Evolutionary conservation across 2,113 vertebrate species (phyloP).

Genomic region (Mellivora capensis): DNA sequence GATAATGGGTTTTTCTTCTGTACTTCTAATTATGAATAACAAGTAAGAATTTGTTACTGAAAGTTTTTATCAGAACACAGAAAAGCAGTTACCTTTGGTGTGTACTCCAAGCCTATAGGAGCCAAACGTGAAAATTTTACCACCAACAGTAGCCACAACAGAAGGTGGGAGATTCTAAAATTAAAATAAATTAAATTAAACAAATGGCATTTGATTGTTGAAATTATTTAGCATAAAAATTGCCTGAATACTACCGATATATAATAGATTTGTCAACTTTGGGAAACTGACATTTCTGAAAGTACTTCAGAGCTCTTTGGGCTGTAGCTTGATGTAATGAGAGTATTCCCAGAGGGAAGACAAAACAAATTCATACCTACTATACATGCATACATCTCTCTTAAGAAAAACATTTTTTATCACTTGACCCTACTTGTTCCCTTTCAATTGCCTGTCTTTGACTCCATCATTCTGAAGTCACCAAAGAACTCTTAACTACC

Average conservation of each 20-base stretch:
- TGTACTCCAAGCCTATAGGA: conserved; percentile 98
- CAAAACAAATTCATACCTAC: neutral
- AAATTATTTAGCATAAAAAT: conserved; percentile 21
- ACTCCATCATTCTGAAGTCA: neutral
- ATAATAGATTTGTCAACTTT: neutral
- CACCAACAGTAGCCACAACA: conserved; percentile 86
- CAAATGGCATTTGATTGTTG: conserved; percentile 32
- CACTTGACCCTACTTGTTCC: neutral
- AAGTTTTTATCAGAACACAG: neutral
- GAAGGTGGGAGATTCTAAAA: conserved; percentile 92
- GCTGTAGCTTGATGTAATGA: neutral
- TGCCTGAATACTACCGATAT: neutral
- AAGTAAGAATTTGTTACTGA: conserved; percentile 1
- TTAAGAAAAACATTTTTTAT: conserved; percentile 22
- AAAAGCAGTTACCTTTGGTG: conserved; percentile 91
- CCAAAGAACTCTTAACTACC: neutral
- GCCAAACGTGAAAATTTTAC: conserved; percentile 98
- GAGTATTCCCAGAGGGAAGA: neutral
- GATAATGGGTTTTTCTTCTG: neutral
- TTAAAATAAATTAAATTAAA: conserved; percentile 45
- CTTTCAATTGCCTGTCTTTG: neutral
- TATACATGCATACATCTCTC: neutral
- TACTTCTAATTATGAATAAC: conserved; percentile 14
- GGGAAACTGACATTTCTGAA: conserved; percentile 1
- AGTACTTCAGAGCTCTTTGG: neutral